These are phyloP conservation scores for Oryzias curvinotus DNA, from an alignment of 2,113 vertebrate genomes.

Conservation along the genomic window DNA sequence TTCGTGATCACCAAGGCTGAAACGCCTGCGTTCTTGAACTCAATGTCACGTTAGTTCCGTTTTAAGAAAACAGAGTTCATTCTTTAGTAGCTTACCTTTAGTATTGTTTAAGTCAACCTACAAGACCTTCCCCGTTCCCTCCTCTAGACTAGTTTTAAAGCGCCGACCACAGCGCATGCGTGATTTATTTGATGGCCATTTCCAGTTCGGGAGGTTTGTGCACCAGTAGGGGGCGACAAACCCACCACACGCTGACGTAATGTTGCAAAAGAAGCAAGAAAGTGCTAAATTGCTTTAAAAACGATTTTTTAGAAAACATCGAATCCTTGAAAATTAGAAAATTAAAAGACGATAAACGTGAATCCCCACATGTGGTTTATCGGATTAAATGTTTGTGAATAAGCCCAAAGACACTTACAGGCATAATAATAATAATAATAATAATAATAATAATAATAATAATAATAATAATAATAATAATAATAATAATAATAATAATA, in stretches of 20 bases:
- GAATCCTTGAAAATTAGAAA: background rate
- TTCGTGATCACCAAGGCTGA: accelerated
- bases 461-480: too few species aligned
- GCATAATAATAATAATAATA: too few species aligned
- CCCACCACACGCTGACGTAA: background rate
- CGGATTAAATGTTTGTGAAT: too few species aligned
- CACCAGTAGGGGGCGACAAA: slow-evolving; percentile 30
- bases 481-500: too few species aligned
- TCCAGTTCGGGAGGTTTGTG: slow-evolving; percentile 42
- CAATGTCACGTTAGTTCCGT: accelerated
- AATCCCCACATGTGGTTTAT: too few species aligned
- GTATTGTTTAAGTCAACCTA: slow-evolving; percentile 44
- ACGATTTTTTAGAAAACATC: background rate
- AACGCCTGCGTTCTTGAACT: background rate
- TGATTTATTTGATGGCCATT: slow-evolving; percentile 42
- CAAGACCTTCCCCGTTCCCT: slow-evolving; percentile 68
- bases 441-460: too few species aligned
- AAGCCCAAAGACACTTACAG: too few species aligned
- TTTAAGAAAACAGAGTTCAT: accelerated
- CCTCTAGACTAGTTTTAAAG: slow-evolving; percentile 74
- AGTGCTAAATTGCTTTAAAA: too few species aligned
- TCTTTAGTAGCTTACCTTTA: slow-evolving; percentile 21
- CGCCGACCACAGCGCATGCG: slow-evolving; percentile 65
- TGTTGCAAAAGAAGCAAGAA: background rate
- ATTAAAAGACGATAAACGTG: background rate